These are phyloP conservation scores for Agonopterix subpropinquella DNA, from an alignment of 2,888 invertebrate species.

Conservation along the genomic window DNA sequence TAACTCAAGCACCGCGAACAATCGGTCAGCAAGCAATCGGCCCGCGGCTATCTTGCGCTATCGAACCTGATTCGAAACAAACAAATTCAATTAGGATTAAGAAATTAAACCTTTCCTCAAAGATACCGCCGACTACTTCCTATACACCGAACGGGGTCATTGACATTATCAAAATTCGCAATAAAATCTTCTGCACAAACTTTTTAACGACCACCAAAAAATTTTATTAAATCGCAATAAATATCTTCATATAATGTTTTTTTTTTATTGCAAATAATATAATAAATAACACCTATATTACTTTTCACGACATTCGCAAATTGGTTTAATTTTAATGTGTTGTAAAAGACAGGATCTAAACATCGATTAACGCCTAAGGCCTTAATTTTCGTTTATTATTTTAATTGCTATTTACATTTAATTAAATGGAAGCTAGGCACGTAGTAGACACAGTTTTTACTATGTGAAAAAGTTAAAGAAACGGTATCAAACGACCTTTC, in stretches of 20 bases:
- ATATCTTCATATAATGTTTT: background rate
- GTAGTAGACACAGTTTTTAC: slow-evolving; percentile 1
- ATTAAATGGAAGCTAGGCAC: background rate
- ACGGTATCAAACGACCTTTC: background rate
- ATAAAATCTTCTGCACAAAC: slow-evolving; percentile 21
- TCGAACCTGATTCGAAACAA: slow-evolving; percentile 52
- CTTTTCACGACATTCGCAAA: slow-evolving; percentile 3
- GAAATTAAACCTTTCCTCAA: slow-evolving; percentile 61
- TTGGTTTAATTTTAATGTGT: slow-evolving; percentile 4
- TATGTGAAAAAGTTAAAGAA: slow-evolving; percentile 1
- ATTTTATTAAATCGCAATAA: background rate
- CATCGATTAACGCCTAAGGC: slow-evolving; percentile 4
- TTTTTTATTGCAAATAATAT: no score
- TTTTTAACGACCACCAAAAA: background rate
- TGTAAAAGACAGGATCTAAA: slow-evolving; percentile 1
- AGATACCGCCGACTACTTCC: slow-evolving; percentile 51
- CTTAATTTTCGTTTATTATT: slow-evolving; percentile 3
- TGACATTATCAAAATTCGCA: slow-evolving; percentile 46
- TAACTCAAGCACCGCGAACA: slow-evolving; percentile 27
- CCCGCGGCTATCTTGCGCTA: slow-evolving; percentile 45
- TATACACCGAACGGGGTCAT: slow-evolving; percentile 45
- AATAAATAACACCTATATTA: no score
- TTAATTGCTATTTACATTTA: background rate
- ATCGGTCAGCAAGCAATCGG: slow-evolving; percentile 39
- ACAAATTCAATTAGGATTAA: slow-evolving; percentile 74